Evolutionary conservation across 2,797 vertebrate genomes (phyloP), one percentile per base, ranked within the genome.

Genomic region (Sparus aurata): DNA sequence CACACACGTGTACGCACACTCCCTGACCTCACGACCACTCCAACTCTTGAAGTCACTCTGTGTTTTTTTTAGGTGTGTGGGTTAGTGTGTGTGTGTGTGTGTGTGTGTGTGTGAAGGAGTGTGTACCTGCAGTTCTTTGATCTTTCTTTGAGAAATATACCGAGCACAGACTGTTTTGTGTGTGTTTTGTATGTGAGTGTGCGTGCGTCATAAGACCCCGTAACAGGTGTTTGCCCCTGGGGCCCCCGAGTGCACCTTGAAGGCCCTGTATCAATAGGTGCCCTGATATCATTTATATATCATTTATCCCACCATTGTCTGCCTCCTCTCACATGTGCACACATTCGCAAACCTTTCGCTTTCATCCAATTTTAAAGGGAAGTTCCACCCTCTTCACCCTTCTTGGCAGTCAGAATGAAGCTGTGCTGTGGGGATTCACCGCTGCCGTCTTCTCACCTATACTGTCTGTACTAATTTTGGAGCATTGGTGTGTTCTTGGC

Each of bases 181-280:
- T 55, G 38, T 47, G 47, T 57, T 46, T 60, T 61, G 41, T 60
- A 46, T 55, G 54, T 62, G 52, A 62, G 27, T 62, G 52, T 62
- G 27, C 34, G 47, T 66, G 55, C 22, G 18, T 77, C 27, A 66
- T 57, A 63, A 72, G 73, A 68, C 69, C 25, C 27, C 5, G 16
- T 62, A 82, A 80, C 89, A 93, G 88, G 89, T 89, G 83, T 88
- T 89, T 88, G 81, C 77, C 87, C 83, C 52, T 11, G 41, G 65
- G 88, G 80, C 49, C 38, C 41, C 60, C 4, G 6, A 25, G 62
- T 74, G 10, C 59, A 73, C 68, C 73, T 77, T 73, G 13, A 77
- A 67, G 27, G 47, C 59, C 61, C 43, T 7, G 22, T 34, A 47
- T 73, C 62, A 68, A 30, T 66, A 41, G 34, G 54, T 77, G 57